Percentiles rank a stretch among this genome's conserved stretches.
Evolutionary conservation across 2,797 vertebrate species (phyloP).

Genomic region (Hyperoplus lanceolatus): DNA sequence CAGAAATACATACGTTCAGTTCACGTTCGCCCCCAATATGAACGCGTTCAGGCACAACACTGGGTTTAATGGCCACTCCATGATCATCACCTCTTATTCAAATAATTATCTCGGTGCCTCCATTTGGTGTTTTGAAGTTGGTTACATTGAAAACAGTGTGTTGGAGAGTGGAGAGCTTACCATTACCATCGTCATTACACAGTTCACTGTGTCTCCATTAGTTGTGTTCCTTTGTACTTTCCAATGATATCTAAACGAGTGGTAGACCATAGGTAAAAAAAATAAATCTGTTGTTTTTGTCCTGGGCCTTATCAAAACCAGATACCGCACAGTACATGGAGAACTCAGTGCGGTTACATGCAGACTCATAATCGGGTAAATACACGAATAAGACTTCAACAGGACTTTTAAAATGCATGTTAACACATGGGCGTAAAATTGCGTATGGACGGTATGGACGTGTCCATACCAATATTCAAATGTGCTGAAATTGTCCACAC

Average conservation of each 20-base stretch:
- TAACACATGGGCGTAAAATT: no score
- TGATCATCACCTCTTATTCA: slow-evolving; percentile 10
- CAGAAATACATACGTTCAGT: no score
- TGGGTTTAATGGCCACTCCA: slow-evolving; percentile 14
- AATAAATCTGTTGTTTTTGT: not conserved
- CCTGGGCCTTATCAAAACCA: slow-evolving; percentile 9
- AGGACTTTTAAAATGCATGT: no score
- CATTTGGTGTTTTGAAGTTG: slow-evolving; percentile 33
- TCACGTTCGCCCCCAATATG: no score
- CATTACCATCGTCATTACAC: slow-evolving; percentile 12
- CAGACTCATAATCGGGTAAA: no score
- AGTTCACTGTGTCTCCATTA: slow-evolving; percentile 6
- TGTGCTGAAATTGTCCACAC: no score
- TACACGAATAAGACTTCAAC: no score
- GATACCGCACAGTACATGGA: not conserved
- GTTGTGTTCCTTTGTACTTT: slow-evolving; percentile 3
- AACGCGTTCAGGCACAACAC: no score
- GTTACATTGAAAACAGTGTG: slow-evolving; percentile 12
- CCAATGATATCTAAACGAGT: slow-evolving; percentile 16
- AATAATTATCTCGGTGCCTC: slow-evolving; percentile 26
- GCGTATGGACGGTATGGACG: no score
- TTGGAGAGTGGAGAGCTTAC: slow-evolving; percentile 5
- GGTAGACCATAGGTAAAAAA: not conserved
- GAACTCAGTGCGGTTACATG: not conserved
- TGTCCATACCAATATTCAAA: no score